Evolutionary conservation across 2,113 vertebrate species (phyloP).

Genomic region (Isurus oxyrinchus): DNA sequence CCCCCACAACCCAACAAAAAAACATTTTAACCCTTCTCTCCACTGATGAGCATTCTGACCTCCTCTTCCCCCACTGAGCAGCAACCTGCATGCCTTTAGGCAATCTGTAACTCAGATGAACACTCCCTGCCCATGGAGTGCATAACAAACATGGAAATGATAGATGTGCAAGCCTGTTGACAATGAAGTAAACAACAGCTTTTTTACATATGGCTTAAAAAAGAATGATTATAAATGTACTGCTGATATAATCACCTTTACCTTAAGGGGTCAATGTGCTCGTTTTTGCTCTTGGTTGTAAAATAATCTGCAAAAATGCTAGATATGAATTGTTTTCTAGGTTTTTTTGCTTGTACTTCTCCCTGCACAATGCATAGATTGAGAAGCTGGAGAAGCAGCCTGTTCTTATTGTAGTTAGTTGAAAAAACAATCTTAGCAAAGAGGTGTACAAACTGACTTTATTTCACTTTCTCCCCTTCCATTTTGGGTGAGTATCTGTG

Average conservation of each 20-base stretch:
- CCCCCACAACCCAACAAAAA: neutral
- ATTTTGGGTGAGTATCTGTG: neutral
- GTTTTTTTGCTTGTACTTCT: neutral
- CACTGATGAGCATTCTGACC: neutral
- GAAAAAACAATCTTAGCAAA: neutral
- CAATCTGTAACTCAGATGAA: neutral
- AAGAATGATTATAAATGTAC: neutral
- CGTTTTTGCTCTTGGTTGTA: neutral
- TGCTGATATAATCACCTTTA: neutral
- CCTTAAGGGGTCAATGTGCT: neutral
- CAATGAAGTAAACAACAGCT: neutral
- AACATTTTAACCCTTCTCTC: neutral
- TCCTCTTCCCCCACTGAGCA: neutral
- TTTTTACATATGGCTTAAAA: neutral
- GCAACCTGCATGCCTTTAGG: neutral
- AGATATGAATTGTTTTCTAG: neutral
- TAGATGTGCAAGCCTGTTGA: neutral
- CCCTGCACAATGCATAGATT: neutral
- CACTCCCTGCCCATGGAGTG: neutral
- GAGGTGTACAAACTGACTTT: neutral
- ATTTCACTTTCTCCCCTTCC: neutral
- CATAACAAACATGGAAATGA: neutral
- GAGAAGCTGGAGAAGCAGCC: neutral
- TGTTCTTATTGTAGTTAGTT: neutral
- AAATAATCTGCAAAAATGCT: neutral